Conservation (phyloP, 2,797 vertebrate species). For the Poliocrania exsul region DNA sequence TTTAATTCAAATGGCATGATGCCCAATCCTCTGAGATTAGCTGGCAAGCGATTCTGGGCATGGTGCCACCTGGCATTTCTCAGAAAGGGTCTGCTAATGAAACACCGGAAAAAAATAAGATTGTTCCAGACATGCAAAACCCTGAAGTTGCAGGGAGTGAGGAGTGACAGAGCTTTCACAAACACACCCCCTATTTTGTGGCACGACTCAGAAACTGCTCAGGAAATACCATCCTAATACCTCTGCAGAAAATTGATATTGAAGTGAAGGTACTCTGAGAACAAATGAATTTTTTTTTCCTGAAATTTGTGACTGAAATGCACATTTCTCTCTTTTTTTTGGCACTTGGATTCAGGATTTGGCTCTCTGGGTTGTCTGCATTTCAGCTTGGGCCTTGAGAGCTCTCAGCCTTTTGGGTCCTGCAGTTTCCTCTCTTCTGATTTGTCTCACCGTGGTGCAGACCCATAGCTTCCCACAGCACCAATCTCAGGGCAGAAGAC, state of each 20-base stretch:
- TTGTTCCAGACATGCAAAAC: slow-evolving; percentile 61
- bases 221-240: slow-evolving; percentile 54
- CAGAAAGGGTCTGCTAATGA: slow-evolving; percentile 61
- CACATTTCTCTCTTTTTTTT: neutral
- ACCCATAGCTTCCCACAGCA: neutral
- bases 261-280: neutral
- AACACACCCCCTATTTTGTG: slow-evolving; percentile 56
- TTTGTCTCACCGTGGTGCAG: neutral
- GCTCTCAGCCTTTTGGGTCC: neutral
- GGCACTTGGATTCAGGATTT: accelerated
- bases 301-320: neutral
- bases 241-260: neutral
- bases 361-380: neutral
- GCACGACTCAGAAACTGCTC: neutral
- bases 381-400: accelerated
- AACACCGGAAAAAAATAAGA: slow-evolving; percentile 60
- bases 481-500: neutral
- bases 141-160: slow-evolving; percentile 37
- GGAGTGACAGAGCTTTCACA: slow-evolving; percentile 58
- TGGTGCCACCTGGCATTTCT: slow-evolving; percentile 53
- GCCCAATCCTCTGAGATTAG: slow-evolving; percentile 63
- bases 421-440: neutral
- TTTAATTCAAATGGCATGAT: slow-evolving; percentile 57
- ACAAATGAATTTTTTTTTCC: neutral
- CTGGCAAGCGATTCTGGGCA: slow-evolving; percentile 58